Base-by-base conservation (phyloP, 2,113 vertebrate species). In the Calonectris borealis region DNA sequence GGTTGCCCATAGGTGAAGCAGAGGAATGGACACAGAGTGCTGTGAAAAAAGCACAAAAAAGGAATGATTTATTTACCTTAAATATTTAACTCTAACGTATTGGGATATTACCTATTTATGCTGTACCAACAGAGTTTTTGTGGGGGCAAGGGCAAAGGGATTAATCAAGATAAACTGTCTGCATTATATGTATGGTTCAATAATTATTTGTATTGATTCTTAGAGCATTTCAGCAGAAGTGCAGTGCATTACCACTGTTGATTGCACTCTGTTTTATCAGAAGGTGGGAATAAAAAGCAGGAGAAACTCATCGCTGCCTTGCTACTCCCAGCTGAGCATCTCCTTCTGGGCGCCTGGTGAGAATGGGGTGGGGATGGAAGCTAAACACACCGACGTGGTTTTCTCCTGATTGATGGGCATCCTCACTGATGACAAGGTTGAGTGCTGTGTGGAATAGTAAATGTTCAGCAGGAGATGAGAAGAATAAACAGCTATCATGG, bases 121-220 rank as follows among this genome's bases (percentile, higher is more conserved):
- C 49, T 58, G 32, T 31, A 40, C 10, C 31, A 70, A 26, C n/a
- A 51, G 65, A 61, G 31, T 4, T 51, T 90, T 83, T 57, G 7
- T 36, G 21, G 49, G 49, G 58, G 4, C 60, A 40, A 62, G n/a
- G 69, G 60, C 31, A 70, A 94, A 86, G 13, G 26, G 48, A 48
- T 48, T 42, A 77, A 77, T 34, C 26, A 57, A 86, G 93, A 91
- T 31, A 93, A 78, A 71, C 34, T 38, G 4, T 21, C 34, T 64
- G 29, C 26, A 5, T 70, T 82, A 11, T 46, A 62, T 7, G 3
- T 48, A 32, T 38, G n/a, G 20, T 42, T 82, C 82, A 89, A 76
- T 87, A 54, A 71, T 73, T 77, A 65, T 69, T 70, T 85, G 2
- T 75, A 60, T 87, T 71, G 55, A 86, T 95, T 89, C 34, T 77